Conservation (phyloP, 1,140 invertebrate genomes). For the Adelges cooleyi region DNA sequence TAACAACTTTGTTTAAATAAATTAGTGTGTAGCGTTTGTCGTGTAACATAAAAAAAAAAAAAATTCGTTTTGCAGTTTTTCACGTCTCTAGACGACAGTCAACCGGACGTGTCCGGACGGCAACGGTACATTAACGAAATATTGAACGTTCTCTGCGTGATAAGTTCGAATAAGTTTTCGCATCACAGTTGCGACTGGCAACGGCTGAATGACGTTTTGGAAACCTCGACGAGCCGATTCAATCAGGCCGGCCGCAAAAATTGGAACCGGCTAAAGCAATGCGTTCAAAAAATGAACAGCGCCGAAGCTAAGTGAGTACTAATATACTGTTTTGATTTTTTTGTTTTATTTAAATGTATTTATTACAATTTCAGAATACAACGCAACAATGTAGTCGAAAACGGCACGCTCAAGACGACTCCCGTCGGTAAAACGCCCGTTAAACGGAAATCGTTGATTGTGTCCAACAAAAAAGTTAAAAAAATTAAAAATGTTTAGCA, state of each 20-base stretch:
- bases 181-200: conserved; percentile 3
- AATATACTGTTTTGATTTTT: background rate
- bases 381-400: background rate
- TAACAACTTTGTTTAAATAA: background rate
- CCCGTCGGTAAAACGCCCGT: background rate
- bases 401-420: background rate
- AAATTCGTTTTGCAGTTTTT: conserved; percentile 2
- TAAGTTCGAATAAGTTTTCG: conserved; percentile 15
- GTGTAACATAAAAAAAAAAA: no score
- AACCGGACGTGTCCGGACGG: conserved; percentile 13
- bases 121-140: conserved; percentile 17
- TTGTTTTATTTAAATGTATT: background rate
- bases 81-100: conserved; percentile 4
- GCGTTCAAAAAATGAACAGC: conserved; percentile 5
- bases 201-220: background rate
- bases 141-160: background rate
- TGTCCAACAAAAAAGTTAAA: conserved; percentile 25
- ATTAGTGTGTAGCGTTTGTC: no score
- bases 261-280: background rate
- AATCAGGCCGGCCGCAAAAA: conserved; percentile 14
- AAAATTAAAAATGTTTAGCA: conserved; percentile 21
- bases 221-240: background rate
- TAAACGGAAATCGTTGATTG: conserved; percentile 19
- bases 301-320: background rate
- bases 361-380: background rate